Conservation (phyloP, 2,797 vertebrate species). For the Eulemur coronatus region DNA sequence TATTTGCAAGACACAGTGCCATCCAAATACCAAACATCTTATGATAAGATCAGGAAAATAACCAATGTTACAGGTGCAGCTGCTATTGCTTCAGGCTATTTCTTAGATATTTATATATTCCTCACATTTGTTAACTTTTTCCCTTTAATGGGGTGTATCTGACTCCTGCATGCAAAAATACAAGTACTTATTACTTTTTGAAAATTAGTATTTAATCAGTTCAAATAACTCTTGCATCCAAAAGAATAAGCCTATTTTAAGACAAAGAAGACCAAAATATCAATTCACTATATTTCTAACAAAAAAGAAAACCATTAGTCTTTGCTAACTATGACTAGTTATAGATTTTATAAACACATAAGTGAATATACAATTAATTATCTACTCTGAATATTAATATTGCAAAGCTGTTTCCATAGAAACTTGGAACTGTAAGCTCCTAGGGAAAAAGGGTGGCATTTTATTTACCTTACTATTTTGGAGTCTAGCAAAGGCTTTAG, state of each 20-base stretch:
- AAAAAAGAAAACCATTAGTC: not conserved
- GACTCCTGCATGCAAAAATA: not conserved
- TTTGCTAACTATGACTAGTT: not conserved
- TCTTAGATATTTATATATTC: not conserved
- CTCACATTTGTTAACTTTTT: not conserved
- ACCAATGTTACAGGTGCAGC: not conserved
- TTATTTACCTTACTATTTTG: slow-evolving; percentile 44
- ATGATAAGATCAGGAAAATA: not conserved
- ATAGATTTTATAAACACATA: not conserved
- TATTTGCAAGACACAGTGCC: not conserved
- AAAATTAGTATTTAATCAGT: not conserved
- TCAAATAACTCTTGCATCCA: not conserved
- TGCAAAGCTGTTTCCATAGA: slow-evolving; percentile 28
- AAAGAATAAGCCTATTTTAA: not conserved
- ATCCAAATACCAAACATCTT: not conserved
- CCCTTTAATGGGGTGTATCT: not conserved
- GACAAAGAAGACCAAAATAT: not conserved
- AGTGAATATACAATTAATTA: not conserved
- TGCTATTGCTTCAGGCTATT: not conserved
- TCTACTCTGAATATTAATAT: slow-evolving; percentile 4
- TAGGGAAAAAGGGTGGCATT: not conserved
- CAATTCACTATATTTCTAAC: not conserved
- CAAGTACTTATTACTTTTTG: not conserved
- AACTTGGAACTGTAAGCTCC: not conserved
- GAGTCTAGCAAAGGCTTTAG: not conserved